These are phyloP conservation scores for Geotrypetes seraphini DNA, from an alignment of 2,797 vertebrate species.

Conservation along the genomic window DNA sequence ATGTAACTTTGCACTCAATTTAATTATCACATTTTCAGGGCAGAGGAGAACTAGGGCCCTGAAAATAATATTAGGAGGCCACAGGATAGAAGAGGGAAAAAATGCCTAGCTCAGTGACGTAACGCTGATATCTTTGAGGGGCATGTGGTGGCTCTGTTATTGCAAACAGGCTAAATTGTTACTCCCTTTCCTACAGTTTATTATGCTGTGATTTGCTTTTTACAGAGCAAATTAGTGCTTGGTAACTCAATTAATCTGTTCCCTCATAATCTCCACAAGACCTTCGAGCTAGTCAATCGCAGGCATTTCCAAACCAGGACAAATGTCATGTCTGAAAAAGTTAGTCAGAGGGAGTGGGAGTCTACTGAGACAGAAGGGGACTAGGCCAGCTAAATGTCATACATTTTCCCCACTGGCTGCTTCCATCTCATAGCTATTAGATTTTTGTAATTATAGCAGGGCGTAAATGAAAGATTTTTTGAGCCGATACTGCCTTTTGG, in stretches of 20 bases:
- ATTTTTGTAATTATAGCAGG: constrained; percentile 28
- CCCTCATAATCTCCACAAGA: background rate
- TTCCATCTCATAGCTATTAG: constrained; percentile 15
- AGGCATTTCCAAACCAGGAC: no score
- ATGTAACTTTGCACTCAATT: no score
- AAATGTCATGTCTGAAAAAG: constrained; percentile 1
- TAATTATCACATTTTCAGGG: no score
- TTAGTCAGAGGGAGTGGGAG: no score
- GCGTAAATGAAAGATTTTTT: constrained; percentile 9
- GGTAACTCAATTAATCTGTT: constrained; percentile 18
- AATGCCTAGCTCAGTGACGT: no score
- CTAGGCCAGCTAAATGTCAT: constrained; percentile 7
- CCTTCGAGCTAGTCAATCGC: constrained; percentile 7
- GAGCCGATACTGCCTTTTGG: constrained; percentile 4
- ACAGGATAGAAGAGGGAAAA: no score
- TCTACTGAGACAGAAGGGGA: background rate
- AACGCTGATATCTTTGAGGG: no score
- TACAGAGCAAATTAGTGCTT: constrained; percentile 5
- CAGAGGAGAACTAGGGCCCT: no score
- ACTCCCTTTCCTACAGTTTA: constrained; percentile 1
- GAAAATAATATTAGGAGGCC: no score
- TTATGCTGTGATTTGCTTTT: no score
- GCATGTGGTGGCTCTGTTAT: no score
- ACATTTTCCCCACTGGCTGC: constrained; percentile 11
- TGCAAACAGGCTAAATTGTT: constrained; percentile 4